These are phyloP conservation scores for Candoia aspera DNA, from an alignment of 2,113 vertebrate genomes.

Conservation along the genomic window DNA sequence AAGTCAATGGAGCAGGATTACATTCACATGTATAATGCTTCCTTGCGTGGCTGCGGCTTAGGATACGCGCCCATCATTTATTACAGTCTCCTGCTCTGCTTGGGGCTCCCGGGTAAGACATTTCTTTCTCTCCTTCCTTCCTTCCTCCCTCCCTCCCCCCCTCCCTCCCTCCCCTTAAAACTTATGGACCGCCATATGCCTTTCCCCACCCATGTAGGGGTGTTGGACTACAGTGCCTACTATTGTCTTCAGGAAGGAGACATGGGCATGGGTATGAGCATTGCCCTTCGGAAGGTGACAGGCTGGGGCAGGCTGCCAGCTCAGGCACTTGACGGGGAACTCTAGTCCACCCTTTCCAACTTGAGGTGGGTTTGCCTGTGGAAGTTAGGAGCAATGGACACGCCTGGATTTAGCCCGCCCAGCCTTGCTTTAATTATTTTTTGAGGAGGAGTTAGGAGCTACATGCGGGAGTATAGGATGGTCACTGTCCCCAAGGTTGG, in stretches of 20 bases:
- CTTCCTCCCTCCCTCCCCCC: not conserved
- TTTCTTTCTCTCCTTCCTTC: not conserved
- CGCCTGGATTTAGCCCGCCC: not conserved
- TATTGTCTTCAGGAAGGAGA: not conserved
- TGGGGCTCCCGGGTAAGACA: not conserved
- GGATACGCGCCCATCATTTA: not conserved
- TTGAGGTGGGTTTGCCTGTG: not conserved
- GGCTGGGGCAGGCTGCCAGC: not conserved
- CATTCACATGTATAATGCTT: not conserved
- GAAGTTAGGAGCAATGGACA: not conserved
- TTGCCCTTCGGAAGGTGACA: not conserved
- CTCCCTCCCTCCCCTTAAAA: not conserved
- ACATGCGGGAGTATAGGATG: not conserved
- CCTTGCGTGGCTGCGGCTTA: not conserved
- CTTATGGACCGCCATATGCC: not conserved
- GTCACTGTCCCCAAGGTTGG: not conserved
- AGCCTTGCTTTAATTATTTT: not conserved
- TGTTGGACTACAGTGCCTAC: not conserved
- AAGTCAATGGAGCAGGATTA: not conserved
- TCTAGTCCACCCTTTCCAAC: not conserved
- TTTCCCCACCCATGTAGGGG: not conserved
- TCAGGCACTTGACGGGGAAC: not conserved
- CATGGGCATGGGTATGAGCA: not conserved
- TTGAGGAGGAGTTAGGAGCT: not conserved
- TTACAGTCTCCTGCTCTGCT: not conserved